phyloP scores from a whole-genome alignment of 2,113 vertebrate genomes.

The Passer montanus region DNA sequence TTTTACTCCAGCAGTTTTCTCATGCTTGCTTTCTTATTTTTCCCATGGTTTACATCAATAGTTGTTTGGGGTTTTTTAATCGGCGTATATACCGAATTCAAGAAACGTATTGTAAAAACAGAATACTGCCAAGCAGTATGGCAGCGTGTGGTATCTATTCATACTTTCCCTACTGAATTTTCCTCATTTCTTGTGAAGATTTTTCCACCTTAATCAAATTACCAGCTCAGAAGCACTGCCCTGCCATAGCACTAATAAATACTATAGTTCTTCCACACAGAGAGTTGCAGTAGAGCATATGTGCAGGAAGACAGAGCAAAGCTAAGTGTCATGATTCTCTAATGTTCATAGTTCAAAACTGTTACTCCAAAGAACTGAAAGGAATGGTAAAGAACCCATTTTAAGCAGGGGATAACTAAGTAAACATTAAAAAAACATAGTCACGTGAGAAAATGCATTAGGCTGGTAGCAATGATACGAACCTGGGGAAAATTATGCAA shows the following conservation, averaged over 20 bases:
- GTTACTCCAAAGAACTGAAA: background rate
- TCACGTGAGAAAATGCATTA: slow-evolving; percentile 27
- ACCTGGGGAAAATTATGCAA: slow-evolving; percentile 20
- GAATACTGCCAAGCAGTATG: background rate
- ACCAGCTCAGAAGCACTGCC: background rate
- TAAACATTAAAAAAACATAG: background rate
- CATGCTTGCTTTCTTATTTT: background rate
- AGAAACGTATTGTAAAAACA: background rate
- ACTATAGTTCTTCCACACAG: background rate
- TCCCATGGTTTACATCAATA: background rate
- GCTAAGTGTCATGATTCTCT: background rate
- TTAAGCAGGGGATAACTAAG: background rate
- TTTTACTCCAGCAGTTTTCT: background rate
- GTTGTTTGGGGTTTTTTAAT: background rate
- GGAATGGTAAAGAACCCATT: background rate
- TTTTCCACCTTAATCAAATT: background rate
- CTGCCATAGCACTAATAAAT: background rate
- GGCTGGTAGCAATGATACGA: background rate
- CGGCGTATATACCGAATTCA: background rate
- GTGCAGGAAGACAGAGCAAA: slow-evolving; percentile 14
- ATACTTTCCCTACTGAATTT: background rate
- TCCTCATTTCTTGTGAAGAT: background rate
- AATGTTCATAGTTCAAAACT: background rate
- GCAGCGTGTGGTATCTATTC: background rate
- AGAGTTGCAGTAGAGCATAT: background rate